These are phyloP conservation scores for Aviceda subcristata DNA, from an alignment of 2,113 vertebrate genomes.

Conservation along the genomic window DNA sequence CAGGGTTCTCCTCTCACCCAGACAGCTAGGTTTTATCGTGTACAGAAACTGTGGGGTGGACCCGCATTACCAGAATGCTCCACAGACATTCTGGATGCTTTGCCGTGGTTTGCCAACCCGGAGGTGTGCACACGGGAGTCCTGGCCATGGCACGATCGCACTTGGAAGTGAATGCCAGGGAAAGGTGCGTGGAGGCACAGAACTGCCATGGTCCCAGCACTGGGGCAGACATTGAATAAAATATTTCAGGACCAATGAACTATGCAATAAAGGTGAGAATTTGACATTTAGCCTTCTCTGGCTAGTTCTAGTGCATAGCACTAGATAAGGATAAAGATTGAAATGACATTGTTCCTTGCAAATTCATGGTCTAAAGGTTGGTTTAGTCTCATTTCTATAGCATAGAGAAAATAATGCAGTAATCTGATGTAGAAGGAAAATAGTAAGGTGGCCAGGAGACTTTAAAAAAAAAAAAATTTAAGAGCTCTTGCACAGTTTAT, in stretches of 20 bases:
- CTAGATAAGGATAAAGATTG: background rate
- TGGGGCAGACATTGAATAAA: background rate
- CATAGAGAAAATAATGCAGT: background rate
- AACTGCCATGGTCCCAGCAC: background rate
- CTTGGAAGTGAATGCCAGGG: background rate
- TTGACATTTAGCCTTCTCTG: background rate
- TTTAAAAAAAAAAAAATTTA: background rate
- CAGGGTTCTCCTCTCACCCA: background rate
- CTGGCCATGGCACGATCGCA: rapidly evolving
- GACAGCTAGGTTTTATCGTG: background rate
- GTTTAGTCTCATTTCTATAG: background rate
- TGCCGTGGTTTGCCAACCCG: rapidly evolving
- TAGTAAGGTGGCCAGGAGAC: background rate
- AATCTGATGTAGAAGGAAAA: background rate
- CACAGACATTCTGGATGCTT: background rate
- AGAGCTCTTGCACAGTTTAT: background rate
- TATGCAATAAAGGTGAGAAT: background rate
- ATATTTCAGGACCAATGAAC: background rate
- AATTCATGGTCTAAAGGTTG: background rate
- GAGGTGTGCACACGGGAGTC: rapidly evolving
- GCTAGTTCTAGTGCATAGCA: background rate
- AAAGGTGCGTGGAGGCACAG: background rate
- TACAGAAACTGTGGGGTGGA: background rate
- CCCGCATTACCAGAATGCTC: background rate
- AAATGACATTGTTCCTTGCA: background rate